Conservation (phyloP, 2,113 vertebrate genomes). For the Glareola pratincola region DNA sequence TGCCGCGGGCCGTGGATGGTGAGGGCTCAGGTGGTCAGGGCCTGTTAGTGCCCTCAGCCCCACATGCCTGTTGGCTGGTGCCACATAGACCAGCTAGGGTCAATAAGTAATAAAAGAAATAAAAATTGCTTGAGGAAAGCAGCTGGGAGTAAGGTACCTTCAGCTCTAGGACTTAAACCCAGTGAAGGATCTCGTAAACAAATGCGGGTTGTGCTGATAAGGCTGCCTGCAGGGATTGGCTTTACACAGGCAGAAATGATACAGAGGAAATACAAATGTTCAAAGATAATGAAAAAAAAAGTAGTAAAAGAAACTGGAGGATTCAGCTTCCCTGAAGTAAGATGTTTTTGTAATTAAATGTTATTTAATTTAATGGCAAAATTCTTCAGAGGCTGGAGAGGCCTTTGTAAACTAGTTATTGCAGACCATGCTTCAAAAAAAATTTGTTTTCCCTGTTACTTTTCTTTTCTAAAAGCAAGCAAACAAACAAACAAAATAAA, state of each 20-base stretch:
- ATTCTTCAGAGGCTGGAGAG: not conserved
- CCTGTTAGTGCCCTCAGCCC: fast-evolving
- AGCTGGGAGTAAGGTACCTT: not conserved
- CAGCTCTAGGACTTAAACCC: not conserved
- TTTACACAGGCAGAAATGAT: not conserved
- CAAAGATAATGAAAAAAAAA: not conserved
- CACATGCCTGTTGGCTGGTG: not conserved
- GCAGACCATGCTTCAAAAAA: not conserved
- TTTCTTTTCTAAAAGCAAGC: not conserved
- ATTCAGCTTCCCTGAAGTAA: not conserved
- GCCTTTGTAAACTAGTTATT: not conserved
- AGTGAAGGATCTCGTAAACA: not conserved
- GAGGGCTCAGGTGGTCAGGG: too few relatives aligned
- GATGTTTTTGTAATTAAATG: not conserved
- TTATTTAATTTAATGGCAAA: not conserved
- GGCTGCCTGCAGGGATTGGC: fast-evolving
- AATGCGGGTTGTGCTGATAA: fast-evolving
- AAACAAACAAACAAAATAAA: not conserved
- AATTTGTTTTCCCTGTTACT: not conserved
- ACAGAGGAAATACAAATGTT: not conserved
- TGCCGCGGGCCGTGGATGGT: fast-evolving
- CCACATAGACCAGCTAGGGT: fast-evolving
- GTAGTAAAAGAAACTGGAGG: not conserved
- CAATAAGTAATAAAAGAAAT: not conserved
- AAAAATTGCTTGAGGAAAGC: not conserved